A percentile compares a stretch with the other conserved stretches of the same genome.
These are phyloP conservation scores for Lamprotornis superbus DNA, from an alignment of 2,113 vertebrate species.

Conservation along the genomic window DNA sequence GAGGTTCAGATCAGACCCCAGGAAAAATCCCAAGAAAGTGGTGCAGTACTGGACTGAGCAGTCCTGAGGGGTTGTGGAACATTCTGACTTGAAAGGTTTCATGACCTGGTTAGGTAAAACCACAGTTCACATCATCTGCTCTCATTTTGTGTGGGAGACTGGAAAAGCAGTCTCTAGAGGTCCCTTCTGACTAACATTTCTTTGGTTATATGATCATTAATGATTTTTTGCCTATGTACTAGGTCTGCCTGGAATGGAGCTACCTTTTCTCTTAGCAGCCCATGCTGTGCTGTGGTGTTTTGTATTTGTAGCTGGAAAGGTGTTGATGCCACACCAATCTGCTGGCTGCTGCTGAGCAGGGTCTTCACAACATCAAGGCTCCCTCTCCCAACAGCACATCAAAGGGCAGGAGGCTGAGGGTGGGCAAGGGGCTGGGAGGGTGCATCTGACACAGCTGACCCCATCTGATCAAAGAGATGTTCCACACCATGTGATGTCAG, in stretches of 20 bases:
- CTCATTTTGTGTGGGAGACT: neutral
- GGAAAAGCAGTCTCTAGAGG: neutral
- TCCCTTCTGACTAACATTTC: neutral
- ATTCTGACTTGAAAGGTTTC: neutral
- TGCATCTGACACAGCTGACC: neutral
- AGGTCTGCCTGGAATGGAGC: neutral
- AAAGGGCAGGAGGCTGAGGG: neutral
- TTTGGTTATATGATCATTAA: neutral
- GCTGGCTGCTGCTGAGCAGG: neutral
- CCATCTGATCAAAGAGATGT: neutral
- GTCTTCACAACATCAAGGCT: neutral
- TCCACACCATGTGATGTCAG: neutral
- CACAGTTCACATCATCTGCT: neutral
- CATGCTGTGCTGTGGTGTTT: accelerated
- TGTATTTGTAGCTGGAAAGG: neutral
- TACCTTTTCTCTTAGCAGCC: neutral
- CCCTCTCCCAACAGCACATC: neutral
- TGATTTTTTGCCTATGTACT: neutral
- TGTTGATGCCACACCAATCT: neutral
- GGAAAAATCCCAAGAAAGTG: neutral
- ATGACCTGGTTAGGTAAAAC: neutral
- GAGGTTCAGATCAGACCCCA: neutral
- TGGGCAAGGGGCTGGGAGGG: neutral
- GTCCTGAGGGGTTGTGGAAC: neutral
- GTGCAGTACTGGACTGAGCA: neutral